Conservation (phyloP, 2,888 invertebrate species). For the Pristionchus arcanus region DNA sequence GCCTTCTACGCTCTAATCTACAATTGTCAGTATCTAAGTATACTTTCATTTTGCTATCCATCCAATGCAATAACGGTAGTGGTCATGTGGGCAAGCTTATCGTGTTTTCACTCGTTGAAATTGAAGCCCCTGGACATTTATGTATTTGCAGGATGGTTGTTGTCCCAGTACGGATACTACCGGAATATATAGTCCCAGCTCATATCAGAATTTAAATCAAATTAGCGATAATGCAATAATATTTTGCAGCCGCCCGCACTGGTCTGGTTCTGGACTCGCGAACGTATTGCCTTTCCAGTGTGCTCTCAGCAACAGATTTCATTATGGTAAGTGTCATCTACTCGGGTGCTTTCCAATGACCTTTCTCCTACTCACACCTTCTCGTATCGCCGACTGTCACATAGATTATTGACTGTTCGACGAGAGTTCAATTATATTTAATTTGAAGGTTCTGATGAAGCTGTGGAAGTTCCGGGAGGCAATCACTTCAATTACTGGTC, state of each 20-base stretch:
- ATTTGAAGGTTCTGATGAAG: constrained; percentile 61
- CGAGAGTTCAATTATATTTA: background rate
- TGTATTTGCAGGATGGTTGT: too few species aligned
- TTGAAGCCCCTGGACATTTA: too few species aligned
- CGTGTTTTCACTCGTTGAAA: background rate
- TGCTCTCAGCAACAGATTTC: constrained; percentile 66
- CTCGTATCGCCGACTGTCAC: background rate
- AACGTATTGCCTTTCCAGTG: constrained; percentile 62
- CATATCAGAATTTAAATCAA: too few species aligned
- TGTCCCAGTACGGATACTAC: too few species aligned
- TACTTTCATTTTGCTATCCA: background rate
- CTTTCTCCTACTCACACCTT: background rate
- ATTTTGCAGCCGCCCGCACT: constrained; percentile 61
- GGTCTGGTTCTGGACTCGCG: constrained; percentile 63
- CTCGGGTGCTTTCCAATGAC: background rate
- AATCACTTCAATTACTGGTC: constrained; percentile 17
- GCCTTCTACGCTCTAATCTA: constrained; percentile 65
- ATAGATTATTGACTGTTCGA: too few species aligned
- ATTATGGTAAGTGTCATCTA: constrained; percentile 59
- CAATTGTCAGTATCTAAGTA: constrained; percentile 59
- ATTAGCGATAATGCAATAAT: too few species aligned
- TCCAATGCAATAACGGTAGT: background rate
- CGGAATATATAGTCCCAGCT: too few species aligned
- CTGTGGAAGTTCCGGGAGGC: constrained; percentile 62
- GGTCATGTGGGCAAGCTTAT: background rate